phyloP scores from a whole-genome alignment of 2,888 invertebrate species.

The Acrobasis repandana region DNA sequence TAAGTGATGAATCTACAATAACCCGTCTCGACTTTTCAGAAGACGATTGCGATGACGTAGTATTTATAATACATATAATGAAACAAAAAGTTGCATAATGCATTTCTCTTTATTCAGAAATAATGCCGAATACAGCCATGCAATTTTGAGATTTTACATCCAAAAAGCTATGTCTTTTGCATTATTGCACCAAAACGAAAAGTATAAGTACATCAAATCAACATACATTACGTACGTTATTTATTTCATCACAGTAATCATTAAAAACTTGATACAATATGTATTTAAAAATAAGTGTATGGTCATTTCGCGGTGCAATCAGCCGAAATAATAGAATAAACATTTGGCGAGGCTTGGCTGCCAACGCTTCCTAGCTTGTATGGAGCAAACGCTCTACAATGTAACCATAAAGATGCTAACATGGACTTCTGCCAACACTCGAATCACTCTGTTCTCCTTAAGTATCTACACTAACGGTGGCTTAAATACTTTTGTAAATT shows the following conservation, averaged over 20 bases:
- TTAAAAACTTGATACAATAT: conserved; percentile 22
- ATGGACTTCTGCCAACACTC: conserved; percentile 56
- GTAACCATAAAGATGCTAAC: conserved; percentile 64
- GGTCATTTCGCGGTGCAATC: conserved; percentile 42
- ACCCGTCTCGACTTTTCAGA: background rate
- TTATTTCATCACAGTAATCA: conserved; percentile 18
- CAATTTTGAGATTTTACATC: conserved; percentile 58
- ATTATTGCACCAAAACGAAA: conserved; percentile 19
- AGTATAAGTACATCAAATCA: conserved; percentile 28
- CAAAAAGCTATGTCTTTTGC: conserved; percentile 25
- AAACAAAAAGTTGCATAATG: conserved; percentile 44
- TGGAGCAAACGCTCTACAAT: conserved; percentile 47
- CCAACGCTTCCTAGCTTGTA: conserved; percentile 36
- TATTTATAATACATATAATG: conserved; percentile 14
- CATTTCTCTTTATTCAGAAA: conserved; percentile 72
- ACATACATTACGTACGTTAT: conserved; percentile 27
- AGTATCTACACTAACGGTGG: conserved; percentile 50
- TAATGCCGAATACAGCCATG: conserved; percentile 63
- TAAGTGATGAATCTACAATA: background rate
- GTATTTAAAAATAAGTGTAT: conserved; percentile 25
- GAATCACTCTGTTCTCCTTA: conserved; percentile 32
- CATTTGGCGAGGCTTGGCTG: conserved; percentile 38
- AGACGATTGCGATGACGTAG: background rate
- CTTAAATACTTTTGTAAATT: conserved; percentile 64
- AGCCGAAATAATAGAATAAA: conserved; percentile 36